Percentiles rank a stretch among this genome's conserved stretches.
Evolutionary conservation across 2,888 invertebrate species (phyloP).

Genomic region (Laspeyria flexula): DNA sequence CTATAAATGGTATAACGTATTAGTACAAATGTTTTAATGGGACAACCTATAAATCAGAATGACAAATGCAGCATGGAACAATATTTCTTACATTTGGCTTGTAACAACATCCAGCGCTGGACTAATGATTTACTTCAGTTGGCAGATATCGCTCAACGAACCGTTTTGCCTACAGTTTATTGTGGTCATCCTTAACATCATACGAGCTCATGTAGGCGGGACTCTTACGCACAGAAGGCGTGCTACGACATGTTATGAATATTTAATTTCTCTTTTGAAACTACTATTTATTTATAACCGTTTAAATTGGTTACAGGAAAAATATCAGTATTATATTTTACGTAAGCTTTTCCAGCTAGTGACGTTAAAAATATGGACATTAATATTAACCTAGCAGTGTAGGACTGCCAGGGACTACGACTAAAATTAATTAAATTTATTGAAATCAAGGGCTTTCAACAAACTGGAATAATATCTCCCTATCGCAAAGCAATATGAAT

Average conservation of each 20-base stretch:
- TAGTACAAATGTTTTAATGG: background rate
- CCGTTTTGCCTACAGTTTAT: slow-evolving; percentile 34
- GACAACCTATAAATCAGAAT: slow-evolving; percentile 23
- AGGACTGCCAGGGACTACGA: background rate
- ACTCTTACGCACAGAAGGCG: slow-evolving; percentile 41
- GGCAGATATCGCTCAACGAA: slow-evolving; percentile 46
- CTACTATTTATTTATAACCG: slow-evolving; percentile 19
- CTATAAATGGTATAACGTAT: background rate
- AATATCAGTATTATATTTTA: slow-evolving; percentile 4
- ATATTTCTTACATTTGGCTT: slow-evolving; percentile 48
- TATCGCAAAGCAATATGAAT: too few relatives aligned
- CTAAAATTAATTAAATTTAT: background rate
- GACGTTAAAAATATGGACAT: slow-evolving; percentile 17
- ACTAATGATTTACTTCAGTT: slow-evolving; percentile 54
- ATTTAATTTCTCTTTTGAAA: slow-evolving; percentile 23
- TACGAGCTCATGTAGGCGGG: slow-evolving; percentile 45
- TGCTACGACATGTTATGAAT: slow-evolving; percentile 27
- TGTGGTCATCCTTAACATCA: slow-evolving; percentile 40
- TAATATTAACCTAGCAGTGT: slow-evolving; percentile 3
- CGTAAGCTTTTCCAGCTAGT: slow-evolving; percentile 3
- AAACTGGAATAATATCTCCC: too few relatives aligned
- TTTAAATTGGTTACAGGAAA: slow-evolving; percentile 5
- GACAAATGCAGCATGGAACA: slow-evolving; percentile 33
- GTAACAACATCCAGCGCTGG: slow-evolving; percentile 37
- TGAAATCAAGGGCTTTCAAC: background rate